Base-by-base conservation (phyloP, 2,113 vertebrate species). In the Apodemus sylvaticus region DNA sequence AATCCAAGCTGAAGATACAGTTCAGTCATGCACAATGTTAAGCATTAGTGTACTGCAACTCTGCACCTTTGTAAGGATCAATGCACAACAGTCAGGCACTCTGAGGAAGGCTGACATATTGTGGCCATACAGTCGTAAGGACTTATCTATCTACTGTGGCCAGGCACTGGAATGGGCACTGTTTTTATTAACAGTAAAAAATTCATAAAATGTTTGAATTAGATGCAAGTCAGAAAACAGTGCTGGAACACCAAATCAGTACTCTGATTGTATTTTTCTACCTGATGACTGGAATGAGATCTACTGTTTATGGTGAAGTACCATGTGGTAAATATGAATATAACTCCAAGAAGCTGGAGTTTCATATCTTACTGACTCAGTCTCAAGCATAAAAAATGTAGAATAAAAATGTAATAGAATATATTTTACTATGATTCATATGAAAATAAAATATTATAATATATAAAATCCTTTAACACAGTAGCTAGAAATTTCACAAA, bases 1-100 rank as follows among this genome's bases (percentile, higher is more conserved):
- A 97, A 96, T 93, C 89, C 92, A 97, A 94, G 76, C 78, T 62
- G 76, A 95, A 83, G 68, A 96, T 86, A 36, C 78, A 96, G 89
- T 87, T 31, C 8, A 62, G 9, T 19, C 34, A 16, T 51, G 89
- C 45, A 92, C 87, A 22, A 55, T 6, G 66, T 34, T 48, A 86
- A 70, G 60, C 29, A 51, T 1, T 22, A 17, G 17, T 42, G 12
- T 62, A 16, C 55, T 60, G 24, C 55, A 42, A 22, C 22, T 29
- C 14, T 62, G n/a, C 55, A 29, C 24, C 58, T 7, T 26, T 62
- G 24, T 83, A 26, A 62, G 24, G 22, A 62, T n/a, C 17, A 22
- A 83, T 6, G 39, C 60, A 66, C 7, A 34, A 39, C 26, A 45
- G n/a, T 16, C 39, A 31, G 5, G 55, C 13, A 83, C 55, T 7